phyloP scores from a whole-genome alignment of 2,888 invertebrate species.

The Drosophila mayaguana region DNA sequence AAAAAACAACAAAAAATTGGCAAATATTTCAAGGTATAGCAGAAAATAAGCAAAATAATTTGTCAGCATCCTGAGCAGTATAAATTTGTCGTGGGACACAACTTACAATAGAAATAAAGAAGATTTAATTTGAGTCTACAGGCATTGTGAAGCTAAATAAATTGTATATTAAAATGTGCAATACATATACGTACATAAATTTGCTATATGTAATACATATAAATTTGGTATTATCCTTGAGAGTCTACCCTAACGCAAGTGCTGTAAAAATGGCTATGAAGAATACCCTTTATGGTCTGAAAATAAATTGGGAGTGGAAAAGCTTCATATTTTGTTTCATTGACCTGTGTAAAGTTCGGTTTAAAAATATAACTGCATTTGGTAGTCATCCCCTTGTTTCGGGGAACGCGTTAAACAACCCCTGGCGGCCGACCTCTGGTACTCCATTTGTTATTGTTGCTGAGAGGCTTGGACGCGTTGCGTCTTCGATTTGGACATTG shows the following conservation, averaged over 20 bases:
- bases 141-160: neutral
- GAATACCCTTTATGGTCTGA: neutral
- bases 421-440: constrained; percentile 28
- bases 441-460: constrained; percentile 53
- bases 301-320: neutral
- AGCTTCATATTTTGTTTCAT: neutral
- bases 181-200: too few species aligned
- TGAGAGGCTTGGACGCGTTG: constrained; percentile 63
- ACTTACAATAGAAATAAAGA: neutral
- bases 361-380: constrained; percentile 18
- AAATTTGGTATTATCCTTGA: neutral
- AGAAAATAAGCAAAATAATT: constrained; percentile 12
- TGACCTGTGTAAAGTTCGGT: constrained; percentile 23
- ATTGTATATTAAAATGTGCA: neutral
- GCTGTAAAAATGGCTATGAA: neutral
- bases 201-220: neutral
- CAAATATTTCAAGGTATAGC: constrained; percentile 11
- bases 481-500: constrained; percentile 80
- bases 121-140: neutral
- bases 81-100: constrained; percentile 6
- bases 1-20: constrained; percentile 1
- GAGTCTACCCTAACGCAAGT: neutral
- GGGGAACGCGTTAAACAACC: constrained; percentile 40
- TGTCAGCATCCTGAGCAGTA: constrained; percentile 12
- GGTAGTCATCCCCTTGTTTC: neutral